Evolutionary conservation across 2,888 invertebrate species (phyloP).

Genomic region (Tethea ocularis): DNA sequence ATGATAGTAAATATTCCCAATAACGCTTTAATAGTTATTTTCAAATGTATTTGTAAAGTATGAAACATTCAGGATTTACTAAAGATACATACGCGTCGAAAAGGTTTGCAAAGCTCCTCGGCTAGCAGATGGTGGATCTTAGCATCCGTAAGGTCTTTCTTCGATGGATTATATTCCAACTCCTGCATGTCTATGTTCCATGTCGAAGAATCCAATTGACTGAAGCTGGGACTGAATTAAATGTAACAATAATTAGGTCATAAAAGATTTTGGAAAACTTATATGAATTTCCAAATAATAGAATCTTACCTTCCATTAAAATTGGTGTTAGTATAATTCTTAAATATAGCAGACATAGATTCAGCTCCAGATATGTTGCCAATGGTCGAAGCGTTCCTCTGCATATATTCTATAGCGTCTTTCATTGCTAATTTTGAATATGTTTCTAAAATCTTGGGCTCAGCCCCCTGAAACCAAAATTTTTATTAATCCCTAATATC

Average conservation of each 20-base stretch:
- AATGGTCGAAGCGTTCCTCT: slow-evolving; percentile 93
- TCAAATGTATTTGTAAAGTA: neutral
- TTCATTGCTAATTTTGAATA: slow-evolving; percentile 96
- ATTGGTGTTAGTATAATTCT: slow-evolving; percentile 93
- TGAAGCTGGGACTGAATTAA: slow-evolving; percentile 89
- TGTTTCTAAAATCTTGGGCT: slow-evolving; percentile 96
- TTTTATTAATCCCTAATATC: neutral
- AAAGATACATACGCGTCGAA: slow-evolving; percentile 88
- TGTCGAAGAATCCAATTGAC: slow-evolving; percentile 92
- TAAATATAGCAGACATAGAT: slow-evolving; percentile 95
- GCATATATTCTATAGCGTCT: slow-evolving; percentile 96
- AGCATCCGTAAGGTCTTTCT: slow-evolving; percentile 96
- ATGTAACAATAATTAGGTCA: neutral
- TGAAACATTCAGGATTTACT: slow-evolving; percentile 16
- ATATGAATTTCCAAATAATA: slow-evolving; percentile 11
- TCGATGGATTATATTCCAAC: slow-evolving; percentile 95
- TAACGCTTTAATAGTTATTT: neutral
- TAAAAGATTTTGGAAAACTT: neutral
- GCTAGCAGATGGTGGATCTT: slow-evolving; percentile 96
- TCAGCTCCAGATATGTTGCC: slow-evolving; percentile 95
- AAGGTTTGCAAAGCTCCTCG: slow-evolving; percentile 94
- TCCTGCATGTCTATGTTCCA: slow-evolving; percentile 98
- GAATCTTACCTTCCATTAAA: slow-evolving; percentile 90
- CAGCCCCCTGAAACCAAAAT: slow-evolving; percentile 85
- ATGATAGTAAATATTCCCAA: neutral